Percentiles rank a stretch among this genome's conserved stretches.
Evolutionary conservation across 2,113 vertebrate species (phyloP).

Genomic region (Stegostoma tigrinum): DNA sequence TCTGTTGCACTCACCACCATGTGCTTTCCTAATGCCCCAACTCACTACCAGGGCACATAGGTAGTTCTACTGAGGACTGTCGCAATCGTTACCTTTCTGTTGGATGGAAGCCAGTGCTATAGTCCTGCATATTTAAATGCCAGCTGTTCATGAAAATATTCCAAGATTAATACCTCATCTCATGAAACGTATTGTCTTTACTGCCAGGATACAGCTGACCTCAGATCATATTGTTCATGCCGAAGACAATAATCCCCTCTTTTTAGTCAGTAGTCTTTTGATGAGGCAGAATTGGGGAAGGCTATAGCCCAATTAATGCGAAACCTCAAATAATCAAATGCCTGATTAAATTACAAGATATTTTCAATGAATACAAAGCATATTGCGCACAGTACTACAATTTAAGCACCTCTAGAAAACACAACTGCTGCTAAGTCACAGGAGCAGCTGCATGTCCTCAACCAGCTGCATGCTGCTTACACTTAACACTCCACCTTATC

Average conservation of each 20-base stretch:
- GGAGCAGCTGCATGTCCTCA: neutral
- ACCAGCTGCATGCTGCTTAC: neutral
- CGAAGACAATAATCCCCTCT: neutral
- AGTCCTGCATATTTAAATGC: neutral
- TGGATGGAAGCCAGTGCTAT: conserved; percentile 1
- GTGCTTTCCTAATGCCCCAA: neutral
- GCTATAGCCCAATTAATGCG: too few relatives aligned
- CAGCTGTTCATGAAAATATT: neutral
- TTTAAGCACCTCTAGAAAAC: neutral
- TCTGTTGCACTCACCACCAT: neutral
- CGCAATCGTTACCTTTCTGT: neutral
- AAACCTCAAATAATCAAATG: neutral
- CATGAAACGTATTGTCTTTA: neutral
- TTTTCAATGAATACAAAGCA: neutral
- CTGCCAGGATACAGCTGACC: neutral
- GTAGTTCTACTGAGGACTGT: neutral
- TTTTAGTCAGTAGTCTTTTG: neutral
- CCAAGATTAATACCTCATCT: neutral
- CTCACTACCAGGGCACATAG: neutral
- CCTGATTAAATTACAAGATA: neutral
- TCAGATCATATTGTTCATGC: neutral
- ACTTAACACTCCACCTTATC: neutral
- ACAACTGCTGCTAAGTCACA: neutral
- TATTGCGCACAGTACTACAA: neutral
- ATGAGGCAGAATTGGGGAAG: neutral